These are phyloP conservation scores for Thamnophis sirtalis DNA, from an alignment of 2,113 vertebrate species.

Conservation along the genomic window DNA sequence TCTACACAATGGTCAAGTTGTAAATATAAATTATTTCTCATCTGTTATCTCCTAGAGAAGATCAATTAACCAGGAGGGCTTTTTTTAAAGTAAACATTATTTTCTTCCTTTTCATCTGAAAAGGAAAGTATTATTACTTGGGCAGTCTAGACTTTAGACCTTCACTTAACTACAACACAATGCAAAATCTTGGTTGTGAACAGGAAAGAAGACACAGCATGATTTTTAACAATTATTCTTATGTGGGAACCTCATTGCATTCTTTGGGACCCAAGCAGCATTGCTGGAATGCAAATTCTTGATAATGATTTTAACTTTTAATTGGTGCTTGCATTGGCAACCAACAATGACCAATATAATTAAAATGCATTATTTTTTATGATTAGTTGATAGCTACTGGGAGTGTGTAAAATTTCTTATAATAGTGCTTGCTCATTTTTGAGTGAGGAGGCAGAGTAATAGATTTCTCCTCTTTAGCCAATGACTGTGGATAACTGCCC, in stretches of 20 bases:
- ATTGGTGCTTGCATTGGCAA: constrained; percentile 11
- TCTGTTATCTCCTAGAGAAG: not conserved
- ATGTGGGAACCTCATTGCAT: not conserved
- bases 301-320: not conserved
- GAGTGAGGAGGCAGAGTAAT: not conserved
- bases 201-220: not conserved
- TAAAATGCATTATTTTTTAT: constrained; percentile 24
- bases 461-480: not conserved
- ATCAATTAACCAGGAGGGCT: not conserved
- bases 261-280: not conserved
- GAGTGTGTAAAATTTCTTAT: constrained; percentile 1
- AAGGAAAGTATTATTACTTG: not conserved
- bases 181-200: not conserved
- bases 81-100: not conserved
- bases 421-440: not conserved
- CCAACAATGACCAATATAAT: not conserved
- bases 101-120: not conserved
- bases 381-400: not conserved
- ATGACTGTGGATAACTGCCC: not conserved
- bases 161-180: not conserved
- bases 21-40: not conserved
- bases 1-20: not conserved
- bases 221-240: not conserved
- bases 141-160: not conserved
- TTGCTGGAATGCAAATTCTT: constrained; percentile 19